Evolutionary conservation across 2,888 invertebrate species (phyloP), one percentile per base, ranked within the genome.

Genomic region (Hypolimnas misippus): DNA sequence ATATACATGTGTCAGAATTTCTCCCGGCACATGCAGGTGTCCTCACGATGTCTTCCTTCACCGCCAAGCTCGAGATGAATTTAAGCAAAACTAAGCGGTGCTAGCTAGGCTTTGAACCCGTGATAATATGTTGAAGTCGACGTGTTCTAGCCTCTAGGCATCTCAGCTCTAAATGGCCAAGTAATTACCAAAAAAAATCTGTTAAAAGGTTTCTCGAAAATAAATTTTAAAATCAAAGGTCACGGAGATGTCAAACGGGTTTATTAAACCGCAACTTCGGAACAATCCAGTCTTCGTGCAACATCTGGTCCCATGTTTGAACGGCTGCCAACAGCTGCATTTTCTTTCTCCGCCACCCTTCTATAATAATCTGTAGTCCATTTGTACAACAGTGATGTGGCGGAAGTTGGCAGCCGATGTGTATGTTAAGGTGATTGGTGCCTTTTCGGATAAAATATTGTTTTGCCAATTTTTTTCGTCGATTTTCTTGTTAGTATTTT

Each of bases 281-380:
- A 73, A 72, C 70, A 68, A 67, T 69, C 65, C 65, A 67, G 62
- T 68, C 53, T 71, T 69, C 52, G 19, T 65, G 69, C 61, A 73
- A 74, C 79, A 80, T 77, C 79, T 80, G 79, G 69, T 69, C 65
- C 67, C 68, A 62, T 64, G 67, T 76, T 86, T 89, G 89, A 89
- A 86, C 76, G 66, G 75, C 63, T 86, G 88, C 89, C 87, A 88
- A 84, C 83, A 76, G 75, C 75, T 81, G 78, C 76, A 80, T 73
- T 74, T 75, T 73, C 73, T 74, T 76, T 66, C 66, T 68, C 66
- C 5, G 69, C 72, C 69, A 70, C 67, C 74, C 75, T 67, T 71
- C 70, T 73, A 73, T 77, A 77, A 76, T 77, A 76, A 79, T 81
- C 74, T 73, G 57, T 70, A 72, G 76, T 73, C 74, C 77, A 80